These are phyloP conservation scores for Masticophis lateralis DNA, from an alignment of 2,797 vertebrate genomes.

Conservation along the genomic window DNA sequence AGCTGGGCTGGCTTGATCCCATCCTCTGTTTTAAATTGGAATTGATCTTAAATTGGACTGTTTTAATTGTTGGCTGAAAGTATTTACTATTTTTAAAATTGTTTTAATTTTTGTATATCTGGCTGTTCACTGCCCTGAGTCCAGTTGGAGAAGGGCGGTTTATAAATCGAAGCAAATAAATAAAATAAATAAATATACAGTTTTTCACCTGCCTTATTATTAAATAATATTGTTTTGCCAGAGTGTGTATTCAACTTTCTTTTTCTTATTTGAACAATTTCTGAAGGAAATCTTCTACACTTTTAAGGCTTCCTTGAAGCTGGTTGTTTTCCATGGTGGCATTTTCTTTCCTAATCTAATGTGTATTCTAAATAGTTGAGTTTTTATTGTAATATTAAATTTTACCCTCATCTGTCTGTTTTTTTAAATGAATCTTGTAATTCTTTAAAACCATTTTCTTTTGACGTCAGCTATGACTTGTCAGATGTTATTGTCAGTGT, in stretches of 20 bases:
- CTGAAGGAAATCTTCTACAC: background rate
- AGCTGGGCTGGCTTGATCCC: no score
- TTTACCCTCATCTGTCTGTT: background rate
- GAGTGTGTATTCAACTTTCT: background rate
- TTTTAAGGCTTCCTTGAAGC: background rate
- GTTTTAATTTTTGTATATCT: no score
- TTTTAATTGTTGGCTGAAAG: no score
- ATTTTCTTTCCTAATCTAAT: background rate
- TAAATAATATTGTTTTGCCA: background rate
- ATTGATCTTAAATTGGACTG: no score
- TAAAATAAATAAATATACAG: background rate
- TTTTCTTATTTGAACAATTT: background rate
- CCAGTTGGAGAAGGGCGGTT: no score
- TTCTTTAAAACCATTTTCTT: background rate
- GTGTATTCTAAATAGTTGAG: background rate
- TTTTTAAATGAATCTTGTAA: background rate
- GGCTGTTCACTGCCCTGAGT: no score
- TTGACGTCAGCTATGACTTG: background rate
- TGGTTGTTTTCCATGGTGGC: background rate
- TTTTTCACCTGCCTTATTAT: background rate
- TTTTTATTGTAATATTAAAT: background rate
- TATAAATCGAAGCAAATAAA: no score
- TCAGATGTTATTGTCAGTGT: background rate
- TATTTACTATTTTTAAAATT: no score
- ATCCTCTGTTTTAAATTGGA: no score